Base-by-base conservation (phyloP, 2,888 invertebrate species). In the Ormyrus labotus region DNA sequence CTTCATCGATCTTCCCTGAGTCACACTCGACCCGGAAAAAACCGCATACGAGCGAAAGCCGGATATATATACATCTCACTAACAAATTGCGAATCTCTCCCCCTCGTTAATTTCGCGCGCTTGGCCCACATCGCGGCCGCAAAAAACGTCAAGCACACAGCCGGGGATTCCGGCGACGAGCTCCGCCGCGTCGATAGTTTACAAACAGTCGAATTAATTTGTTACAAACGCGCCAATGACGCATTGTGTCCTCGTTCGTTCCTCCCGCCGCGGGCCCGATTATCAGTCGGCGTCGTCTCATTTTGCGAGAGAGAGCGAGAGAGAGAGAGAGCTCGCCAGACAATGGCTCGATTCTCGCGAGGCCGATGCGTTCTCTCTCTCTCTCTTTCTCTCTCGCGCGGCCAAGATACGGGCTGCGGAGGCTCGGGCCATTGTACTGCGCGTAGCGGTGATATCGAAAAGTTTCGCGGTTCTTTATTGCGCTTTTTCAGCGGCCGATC, bases 171-270 rank as follows among this genome's bases (percentile, higher is more conserved):
- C 19, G 19, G 19, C 2, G 19, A 19, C 19, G 19, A 19, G 19
- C 19, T 19, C 19, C 19, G 19, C 19, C 19, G 19, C 19, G 75
- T 72, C 78, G 75, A 78, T 47, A 81, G 83, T 83, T 85, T 83
- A 84, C 83, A 84, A 85, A 85, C 83, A 83, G 83, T 81, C 84
- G 83, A 86, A 88, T 87, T 85, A 87, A 87, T 87, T 86, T 86
- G 84, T 86, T 84, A 85, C 84, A 83, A 83, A 81, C 75, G 77
- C 79, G 81, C 81, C 82, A 84, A 84, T 83, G 81, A 82, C 81
- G 84, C 82, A 83, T 84, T 85, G 84, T 84, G 64, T 84, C 81
- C 82, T 78, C 79, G 58, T 70, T 9, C 58, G 73, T 9, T 57
- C 55, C 34, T 76, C 57, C 19, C 58, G 58, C 47, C 64, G 71